phyloP scores from a whole-genome alignment of 2,113 vertebrate genomes.

The Silurus asotus region DNA sequence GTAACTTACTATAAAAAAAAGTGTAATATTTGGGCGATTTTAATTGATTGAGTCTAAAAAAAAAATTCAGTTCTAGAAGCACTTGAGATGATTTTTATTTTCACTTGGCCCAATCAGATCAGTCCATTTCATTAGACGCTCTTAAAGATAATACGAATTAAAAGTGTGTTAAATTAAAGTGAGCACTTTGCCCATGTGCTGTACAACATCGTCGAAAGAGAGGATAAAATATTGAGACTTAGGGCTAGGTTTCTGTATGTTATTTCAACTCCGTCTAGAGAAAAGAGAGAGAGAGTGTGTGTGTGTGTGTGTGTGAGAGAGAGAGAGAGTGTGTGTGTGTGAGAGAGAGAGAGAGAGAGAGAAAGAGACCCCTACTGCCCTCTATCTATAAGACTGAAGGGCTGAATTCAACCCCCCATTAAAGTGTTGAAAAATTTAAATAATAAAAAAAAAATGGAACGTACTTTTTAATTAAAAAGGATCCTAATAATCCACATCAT shows the following conservation, averaged over 20 bases:
- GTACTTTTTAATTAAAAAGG: slow-evolving; percentile 86
- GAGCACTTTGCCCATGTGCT: slow-evolving; percentile 66
- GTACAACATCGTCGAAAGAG: slow-evolving; percentile 58
- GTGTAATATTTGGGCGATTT: slow-evolving; percentile 25
- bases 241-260: slow-evolving; percentile 65
- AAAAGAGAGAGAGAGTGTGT: neutral
- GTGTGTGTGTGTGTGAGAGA: neutral
- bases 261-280: slow-evolving; percentile 42
- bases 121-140: slow-evolving; percentile 72
- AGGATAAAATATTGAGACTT: slow-evolving; percentile 66
- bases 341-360: slow-evolving; percentile 30
- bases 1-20: no score
- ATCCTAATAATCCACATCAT: slow-evolving; percentile 91
- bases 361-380: slow-evolving; percentile 65
- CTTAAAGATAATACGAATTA: slow-evolving; percentile 76
- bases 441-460: slow-evolving; percentile 73
- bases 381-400: slow-evolving; percentile 66
- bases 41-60: slow-evolving; percentile 21
- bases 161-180: slow-evolving; percentile 71
- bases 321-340: neutral
- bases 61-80: slow-evolving; percentile 64
- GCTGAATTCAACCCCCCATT: slow-evolving; percentile 78
- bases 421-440: slow-evolving; percentile 82
- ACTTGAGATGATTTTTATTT: slow-evolving; percentile 66
- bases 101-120: slow-evolving; percentile 70